A percentile compares a stretch with the other conserved stretches of the same genome.
phyloP scores from a whole-genome alignment of 2,888 invertebrate species.

The Yponomeuta plumbellus region DNA sequence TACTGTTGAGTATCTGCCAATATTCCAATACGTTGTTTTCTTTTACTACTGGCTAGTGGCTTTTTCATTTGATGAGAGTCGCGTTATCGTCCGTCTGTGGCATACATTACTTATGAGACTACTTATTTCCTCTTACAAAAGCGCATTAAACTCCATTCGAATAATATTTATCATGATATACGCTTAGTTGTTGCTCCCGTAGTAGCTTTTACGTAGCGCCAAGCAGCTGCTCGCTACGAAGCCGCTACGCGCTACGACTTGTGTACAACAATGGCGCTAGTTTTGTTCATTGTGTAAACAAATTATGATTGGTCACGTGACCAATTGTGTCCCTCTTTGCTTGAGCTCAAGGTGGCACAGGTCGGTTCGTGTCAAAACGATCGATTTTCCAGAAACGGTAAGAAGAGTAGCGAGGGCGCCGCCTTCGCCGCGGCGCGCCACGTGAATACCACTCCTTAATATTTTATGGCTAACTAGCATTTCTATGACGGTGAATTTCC shows the following conservation, averaged over 20 bases:
- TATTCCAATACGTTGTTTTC: conserved; percentile 47
- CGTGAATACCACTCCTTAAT: conserved; percentile 50
- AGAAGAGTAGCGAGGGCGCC: conserved; percentile 18
- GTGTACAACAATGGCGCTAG: not conserved
- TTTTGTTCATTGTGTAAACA: not conserved
- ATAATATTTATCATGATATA: not conserved
- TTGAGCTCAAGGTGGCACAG: not conserved
- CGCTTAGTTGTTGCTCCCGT: not conserved
- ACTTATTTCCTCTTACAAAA: not conserved
- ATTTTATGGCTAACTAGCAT: conserved; percentile 63
- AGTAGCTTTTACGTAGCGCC: not conserved
- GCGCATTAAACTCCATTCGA: not conserved
- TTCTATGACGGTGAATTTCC: conserved; percentile 48
- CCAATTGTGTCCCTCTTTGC: not conserved
- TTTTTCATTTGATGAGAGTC: conserved; percentile 25
- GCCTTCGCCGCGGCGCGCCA: conserved; percentile 32
- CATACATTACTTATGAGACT: not conserved
- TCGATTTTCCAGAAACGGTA: conserved; percentile 55
- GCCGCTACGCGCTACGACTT: not conserved
- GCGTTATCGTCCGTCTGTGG: not conserved
- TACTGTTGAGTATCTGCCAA: conserved; percentile 54
- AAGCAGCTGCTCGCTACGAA: not conserved
- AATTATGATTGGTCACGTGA: not conserved
- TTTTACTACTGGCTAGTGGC: conserved; percentile 46
- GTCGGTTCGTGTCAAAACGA: conserved; percentile 28